Evolutionary conservation across 1,140 invertebrate genomes (phyloP).

Genomic region (Sipha flava): DNA sequence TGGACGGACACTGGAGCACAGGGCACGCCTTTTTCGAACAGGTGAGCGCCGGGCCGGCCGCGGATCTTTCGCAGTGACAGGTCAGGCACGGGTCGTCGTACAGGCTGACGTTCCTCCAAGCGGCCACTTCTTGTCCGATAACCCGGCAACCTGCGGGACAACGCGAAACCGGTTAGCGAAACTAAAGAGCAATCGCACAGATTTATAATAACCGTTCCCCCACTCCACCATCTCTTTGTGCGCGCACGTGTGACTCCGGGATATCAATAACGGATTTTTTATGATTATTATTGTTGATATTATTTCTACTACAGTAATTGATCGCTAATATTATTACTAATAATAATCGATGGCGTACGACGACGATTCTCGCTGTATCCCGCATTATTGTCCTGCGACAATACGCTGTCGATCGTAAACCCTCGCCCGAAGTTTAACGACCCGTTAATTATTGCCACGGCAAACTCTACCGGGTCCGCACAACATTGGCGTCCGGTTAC

Average conservation of each 20-base stretch:
- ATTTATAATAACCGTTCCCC: not conserved
- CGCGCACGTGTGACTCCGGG: not conserved
- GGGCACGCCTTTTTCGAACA: constrained; percentile 78
- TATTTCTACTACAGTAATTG: too few species aligned
- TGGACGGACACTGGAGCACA: constrained; percentile 63
- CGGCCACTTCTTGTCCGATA: constrained; percentile 55
- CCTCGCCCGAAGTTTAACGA: too few species aligned
- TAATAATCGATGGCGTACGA: too few species aligned
- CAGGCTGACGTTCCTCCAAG: constrained; percentile 66
- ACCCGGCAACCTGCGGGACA: constrained; percentile 60
- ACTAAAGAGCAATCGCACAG: not conserved
- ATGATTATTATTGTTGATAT: too few species aligned
- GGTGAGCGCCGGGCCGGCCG: constrained; percentile 54
- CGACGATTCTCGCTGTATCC: too few species aligned
- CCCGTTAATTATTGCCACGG: too few species aligned
- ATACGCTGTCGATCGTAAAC: too few species aligned
- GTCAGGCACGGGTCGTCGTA: constrained; percentile 77
- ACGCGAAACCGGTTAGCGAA: constrained; percentile 22
- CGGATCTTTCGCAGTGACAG: constrained; percentile 59
- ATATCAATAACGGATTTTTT: not conserved
- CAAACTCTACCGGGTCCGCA: too few species aligned
- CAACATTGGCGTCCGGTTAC: too few species aligned
- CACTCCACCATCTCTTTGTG: not conserved
- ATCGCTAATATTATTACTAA: too few species aligned
- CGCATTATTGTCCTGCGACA: too few species aligned